These are phyloP conservation scores for Mormyrops attenuatus DNA, from an alignment of 2,797 vertebrate species.

Conservation along the genomic window DNA sequence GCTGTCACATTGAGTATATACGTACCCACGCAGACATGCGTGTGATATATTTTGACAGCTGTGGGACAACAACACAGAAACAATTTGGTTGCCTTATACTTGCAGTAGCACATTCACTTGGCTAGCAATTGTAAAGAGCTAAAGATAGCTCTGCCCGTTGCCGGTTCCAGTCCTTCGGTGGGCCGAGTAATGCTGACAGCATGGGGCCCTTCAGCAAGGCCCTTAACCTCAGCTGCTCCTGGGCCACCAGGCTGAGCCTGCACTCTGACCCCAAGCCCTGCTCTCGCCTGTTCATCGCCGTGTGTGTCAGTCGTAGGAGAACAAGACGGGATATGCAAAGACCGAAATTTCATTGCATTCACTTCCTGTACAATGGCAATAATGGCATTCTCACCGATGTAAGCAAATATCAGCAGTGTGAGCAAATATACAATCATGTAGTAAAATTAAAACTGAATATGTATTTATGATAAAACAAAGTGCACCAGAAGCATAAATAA, in stretches of 20 bases:
- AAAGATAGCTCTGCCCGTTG: neutral
- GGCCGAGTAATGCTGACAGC: neutral
- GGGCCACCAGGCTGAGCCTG: neutral
- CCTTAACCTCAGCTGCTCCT: neutral
- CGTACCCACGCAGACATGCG: neutral
- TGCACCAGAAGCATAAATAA: neutral
- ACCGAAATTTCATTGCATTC: neutral
- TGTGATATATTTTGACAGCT: neutral
- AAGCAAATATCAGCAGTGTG: neutral
- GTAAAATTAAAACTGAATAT: neutral
- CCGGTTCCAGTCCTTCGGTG: neutral
- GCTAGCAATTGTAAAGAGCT: neutral
- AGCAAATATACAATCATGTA: neutral
- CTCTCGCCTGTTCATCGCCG: neutral
- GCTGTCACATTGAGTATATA: neutral
- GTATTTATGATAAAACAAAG: neutral
- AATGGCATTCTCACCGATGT: neutral
- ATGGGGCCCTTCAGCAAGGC: neutral
- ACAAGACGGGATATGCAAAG: neutral
- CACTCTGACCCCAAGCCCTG: neutral
- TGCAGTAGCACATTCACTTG: neutral
- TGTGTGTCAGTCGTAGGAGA: neutral
- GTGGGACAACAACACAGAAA: neutral
- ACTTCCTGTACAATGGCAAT: neutral
- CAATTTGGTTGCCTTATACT: neutral